These are phyloP conservation scores for Bos javanicus DNA, from an alignment of 2,113 vertebrate genomes.

Conservation along the genomic window DNA sequence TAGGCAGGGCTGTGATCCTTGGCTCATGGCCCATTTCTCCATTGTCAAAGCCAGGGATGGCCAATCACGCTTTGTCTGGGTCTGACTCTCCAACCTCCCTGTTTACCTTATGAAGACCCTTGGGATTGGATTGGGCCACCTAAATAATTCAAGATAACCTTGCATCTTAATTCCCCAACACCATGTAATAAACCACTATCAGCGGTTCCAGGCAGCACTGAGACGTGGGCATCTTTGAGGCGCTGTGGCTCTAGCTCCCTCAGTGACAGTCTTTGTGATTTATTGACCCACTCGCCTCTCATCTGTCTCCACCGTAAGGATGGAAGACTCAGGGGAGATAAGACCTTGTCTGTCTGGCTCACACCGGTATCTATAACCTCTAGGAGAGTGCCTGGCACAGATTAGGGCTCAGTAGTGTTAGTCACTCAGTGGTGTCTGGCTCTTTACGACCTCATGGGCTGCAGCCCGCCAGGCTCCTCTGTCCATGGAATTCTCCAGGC, in stretches of 20 bases:
- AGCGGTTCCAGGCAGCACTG: neutral
- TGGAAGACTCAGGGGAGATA: neutral
- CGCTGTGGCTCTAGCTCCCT: neutral
- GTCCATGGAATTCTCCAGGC: neutral
- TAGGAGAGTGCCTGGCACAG: neutral
- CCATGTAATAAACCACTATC: rapidly evolving
- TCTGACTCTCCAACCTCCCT: neutral
- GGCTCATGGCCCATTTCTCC: neutral
- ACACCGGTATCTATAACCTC: neutral
- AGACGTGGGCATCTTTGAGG: neutral
- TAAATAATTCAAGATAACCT: neutral
- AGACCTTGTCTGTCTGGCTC: neutral
- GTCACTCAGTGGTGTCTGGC: neutral
- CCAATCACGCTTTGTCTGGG: neutral
- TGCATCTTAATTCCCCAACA: neutral
- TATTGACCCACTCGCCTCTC: neutral
- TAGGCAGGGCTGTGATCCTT: neutral
- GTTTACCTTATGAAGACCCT: neutral
- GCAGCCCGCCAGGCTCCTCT: neutral
- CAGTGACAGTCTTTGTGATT: neutral
- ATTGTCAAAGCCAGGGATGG: neutral
- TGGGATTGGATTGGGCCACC: neutral
- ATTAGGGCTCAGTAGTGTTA: neutral
- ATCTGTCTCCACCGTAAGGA: neutral
- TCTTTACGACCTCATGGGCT: neutral